Evolutionary conservation across 2,113 vertebrate genomes (phyloP).

Genomic region (Pavo muticus): DNA sequence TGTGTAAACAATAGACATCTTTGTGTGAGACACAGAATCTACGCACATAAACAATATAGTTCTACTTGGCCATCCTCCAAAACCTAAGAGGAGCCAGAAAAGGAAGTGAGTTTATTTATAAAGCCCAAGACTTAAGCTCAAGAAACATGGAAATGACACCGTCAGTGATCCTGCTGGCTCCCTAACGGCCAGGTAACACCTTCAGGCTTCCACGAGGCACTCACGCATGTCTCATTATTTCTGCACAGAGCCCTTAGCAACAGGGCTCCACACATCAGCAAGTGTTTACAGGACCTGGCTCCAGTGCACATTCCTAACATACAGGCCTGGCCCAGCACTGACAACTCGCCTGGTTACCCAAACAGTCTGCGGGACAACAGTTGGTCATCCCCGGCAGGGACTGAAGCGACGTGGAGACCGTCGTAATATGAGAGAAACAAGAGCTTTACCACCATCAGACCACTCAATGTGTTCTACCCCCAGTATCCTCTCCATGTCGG

Average conservation of each 20-base stretch:
- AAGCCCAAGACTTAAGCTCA: background rate
- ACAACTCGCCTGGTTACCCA: conserved; percentile 51
- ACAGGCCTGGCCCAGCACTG: background rate
- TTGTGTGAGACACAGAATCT: background rate
- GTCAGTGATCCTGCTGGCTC: background rate
- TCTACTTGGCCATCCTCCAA: background rate
- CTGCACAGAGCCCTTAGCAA: conserved; percentile 40
- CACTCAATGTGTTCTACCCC: background rate
- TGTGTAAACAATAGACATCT: conserved; percentile 39
- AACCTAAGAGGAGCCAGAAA: background rate
- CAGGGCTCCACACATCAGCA: background rate
- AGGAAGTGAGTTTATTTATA: background rate
- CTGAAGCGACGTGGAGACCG: background rate
- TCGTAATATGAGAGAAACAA: background rate
- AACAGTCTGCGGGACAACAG: conserved; percentile 7
- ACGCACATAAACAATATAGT: background rate
- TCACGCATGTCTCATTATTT: accelerated
- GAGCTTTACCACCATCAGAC: background rate
- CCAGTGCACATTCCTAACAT: conserved; percentile 24
- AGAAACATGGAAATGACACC: background rate
- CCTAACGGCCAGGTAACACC: background rate
- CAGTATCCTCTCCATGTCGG: background rate
- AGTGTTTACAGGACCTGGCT: conserved; percentile 34
- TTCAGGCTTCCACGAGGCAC: background rate
- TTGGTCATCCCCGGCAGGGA: background rate